These are phyloP conservation scores for Sthenelais limicola DNA, from an alignment of 2,888 invertebrate genomes.

Conservation along the genomic window DNA sequence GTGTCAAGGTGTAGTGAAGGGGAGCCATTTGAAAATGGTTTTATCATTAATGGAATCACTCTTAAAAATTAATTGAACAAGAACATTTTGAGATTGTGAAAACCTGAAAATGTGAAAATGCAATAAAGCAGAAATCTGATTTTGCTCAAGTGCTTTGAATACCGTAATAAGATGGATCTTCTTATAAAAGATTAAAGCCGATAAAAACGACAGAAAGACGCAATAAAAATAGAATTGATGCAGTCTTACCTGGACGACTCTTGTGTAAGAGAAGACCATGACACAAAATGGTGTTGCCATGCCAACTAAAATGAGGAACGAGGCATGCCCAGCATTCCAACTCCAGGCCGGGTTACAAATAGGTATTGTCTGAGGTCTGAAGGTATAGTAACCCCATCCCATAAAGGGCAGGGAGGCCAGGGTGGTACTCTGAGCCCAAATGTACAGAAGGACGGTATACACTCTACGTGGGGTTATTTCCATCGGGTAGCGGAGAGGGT, in stretches of 20 bases:
- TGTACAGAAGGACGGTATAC: constrained; percentile 45
- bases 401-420: constrained; percentile 55
- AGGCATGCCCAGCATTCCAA: constrained; percentile 48
- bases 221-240: neutral
- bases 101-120: too few species aligned
- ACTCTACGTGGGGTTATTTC: constrained; percentile 52
- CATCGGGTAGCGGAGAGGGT: constrained; percentile 59
- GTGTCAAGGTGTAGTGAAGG: too few species aligned
- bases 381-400: constrained; percentile 61
- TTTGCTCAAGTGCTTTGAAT: too few species aligned
- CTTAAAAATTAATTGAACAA: too few species aligned
- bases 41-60: too few species aligned
- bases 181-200: too few species aligned
- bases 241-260: constrained; percentile 51
- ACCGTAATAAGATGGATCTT: too few species aligned
- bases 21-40: too few species aligned
- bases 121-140: too few species aligned
- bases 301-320: constrained; percentile 52
- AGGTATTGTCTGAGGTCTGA: constrained; percentile 58
- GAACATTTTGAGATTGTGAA: too few species aligned
- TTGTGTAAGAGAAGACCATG: constrained; percentile 55
- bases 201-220: too few species aligned
- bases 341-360: constrained; percentile 55
- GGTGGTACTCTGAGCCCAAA: constrained; percentile 57
- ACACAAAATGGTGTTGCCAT: constrained; percentile 52